Base-by-base conservation (phyloP, 2,113 vertebrate genomes). In the Bambusicola thoracicus region DNA sequence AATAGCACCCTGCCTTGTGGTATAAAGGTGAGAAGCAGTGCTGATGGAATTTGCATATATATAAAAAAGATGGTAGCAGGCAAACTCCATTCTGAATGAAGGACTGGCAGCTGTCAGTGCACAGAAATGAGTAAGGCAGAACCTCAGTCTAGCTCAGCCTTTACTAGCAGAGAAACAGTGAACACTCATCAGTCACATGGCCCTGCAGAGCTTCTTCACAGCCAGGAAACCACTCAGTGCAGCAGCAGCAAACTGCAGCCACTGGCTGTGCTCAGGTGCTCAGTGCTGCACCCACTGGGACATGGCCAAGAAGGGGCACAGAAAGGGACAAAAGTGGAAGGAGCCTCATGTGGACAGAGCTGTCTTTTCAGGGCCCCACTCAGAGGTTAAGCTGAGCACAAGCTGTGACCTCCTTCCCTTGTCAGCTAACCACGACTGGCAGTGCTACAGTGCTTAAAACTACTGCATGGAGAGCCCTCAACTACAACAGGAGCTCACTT, bases 401-500 rank as follows among this genome's bases (percentile, higher is more conserved):
- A 24, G 34, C 10, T 9, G 1, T 5, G 43, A 11, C n/a, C n/a
- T 7, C 34, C 61, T 11, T 16, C 70, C 55, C 25, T 5, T 53
- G 80, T 10, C 43, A 44, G 7, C 32, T 75, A 10, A 56, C 46
- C 18, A 32, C 46, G 13, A 41, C 29, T 38, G n/a, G 66, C 36
- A 32, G 48, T 49, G 48, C 48, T 49, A 49, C 11, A 22, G 48
- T 49, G 48, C 48, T 49, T 49, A 49, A 49, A 49, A 49, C 21
- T 24, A 27, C 5, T 3, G 13, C 0, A 0, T 8, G 12, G 18
- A 36, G 36, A 75, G 18, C 34, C 27, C 19, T 44, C 32, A 19
- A 5, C 29, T 3, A 2, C 38, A 38, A 22, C 15, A 2, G 1
- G 25, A 19, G 24, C 6, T 34, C 24, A 7, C 6, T 58, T 36